Percentiles rank a stretch among this genome's conserved stretches.
phyloP scores from a whole-genome alignment of 2,888 invertebrate genomes.

The Cartodere bifasciata region DNA sequence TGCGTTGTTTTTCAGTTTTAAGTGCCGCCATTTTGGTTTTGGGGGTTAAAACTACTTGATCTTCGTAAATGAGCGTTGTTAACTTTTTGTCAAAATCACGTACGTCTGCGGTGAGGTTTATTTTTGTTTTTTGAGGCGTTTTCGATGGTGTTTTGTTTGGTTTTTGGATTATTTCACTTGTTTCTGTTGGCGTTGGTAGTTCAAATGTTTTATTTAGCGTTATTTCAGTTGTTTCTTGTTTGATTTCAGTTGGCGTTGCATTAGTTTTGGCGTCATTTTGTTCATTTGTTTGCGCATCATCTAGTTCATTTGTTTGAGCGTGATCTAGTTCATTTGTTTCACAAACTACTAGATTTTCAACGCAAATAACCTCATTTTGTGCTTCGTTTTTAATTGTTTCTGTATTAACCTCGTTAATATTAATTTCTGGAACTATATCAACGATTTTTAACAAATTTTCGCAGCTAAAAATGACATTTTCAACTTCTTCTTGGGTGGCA shows the following conservation, averaged over 20 bases:
- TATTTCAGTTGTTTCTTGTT: too few species aligned
- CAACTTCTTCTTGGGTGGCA: too few species aligned
- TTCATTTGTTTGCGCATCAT: neutral
- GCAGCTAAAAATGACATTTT: neutral
- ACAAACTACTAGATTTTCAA: too few species aligned
- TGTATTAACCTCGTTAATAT: neutral
- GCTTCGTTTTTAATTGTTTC: neutral
- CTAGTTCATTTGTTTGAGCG: neutral
- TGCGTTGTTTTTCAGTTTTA: slow-evolving; percentile 22
- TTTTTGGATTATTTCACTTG: slow-evolving; percentile 6
- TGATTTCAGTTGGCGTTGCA: neutral
- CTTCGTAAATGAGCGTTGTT: slow-evolving; percentile 46
- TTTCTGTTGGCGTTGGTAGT: neutral
- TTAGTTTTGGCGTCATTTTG: slow-evolving; percentile 4
- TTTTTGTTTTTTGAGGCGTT: too few species aligned
- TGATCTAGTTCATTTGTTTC: too few species aligned
- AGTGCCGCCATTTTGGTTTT: slow-evolving; percentile 26
- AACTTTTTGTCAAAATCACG: slow-evolving; percentile 35
- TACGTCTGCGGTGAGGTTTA: slow-evolving; percentile 21
- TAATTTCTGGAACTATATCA: neutral
- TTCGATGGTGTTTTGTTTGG: slow-evolving; percentile 9
- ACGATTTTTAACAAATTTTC: neutral
- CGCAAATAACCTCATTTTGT: too few species aligned
- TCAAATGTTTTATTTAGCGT: too few species aligned
- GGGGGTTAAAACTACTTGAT: slow-evolving; percentile 29